Conservation (phyloP, 2,888 invertebrate species). For the Caenorhabditis sp. region DNA sequence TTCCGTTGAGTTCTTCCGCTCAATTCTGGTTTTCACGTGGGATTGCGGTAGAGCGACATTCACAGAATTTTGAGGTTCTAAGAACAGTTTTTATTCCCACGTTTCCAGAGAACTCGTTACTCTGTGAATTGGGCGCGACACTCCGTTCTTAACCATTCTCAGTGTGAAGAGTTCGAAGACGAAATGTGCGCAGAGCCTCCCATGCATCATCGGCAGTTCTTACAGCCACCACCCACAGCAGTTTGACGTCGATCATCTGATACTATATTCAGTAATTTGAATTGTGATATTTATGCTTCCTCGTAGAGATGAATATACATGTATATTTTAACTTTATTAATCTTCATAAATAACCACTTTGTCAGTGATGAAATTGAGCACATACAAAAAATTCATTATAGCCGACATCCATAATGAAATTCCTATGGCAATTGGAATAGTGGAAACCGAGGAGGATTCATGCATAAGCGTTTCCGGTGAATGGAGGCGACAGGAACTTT, state of each 20-base stretch:
- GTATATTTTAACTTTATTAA: neutral
- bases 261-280: too few species aligned
- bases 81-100: neutral
- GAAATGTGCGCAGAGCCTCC: slow-evolving; percentile 18
- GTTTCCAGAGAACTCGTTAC: slow-evolving; percentile 61
- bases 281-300: neutral
- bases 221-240: slow-evolving; percentile 48
- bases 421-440: slow-evolving; percentile 18
- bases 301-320: too few species aligned
- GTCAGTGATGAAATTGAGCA: slow-evolving; percentile 52
- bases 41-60: too few species aligned
- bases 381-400: slow-evolving; percentile 50
- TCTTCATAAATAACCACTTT: slow-evolving; percentile 49
- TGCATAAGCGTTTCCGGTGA: slow-evolving; percentile 16
- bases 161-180: slow-evolving; percentile 49
- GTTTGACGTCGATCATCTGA: too few species aligned
- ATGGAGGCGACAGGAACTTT: slow-evolving; percentile 33
- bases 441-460: too few species aligned
- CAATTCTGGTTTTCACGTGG: too few species aligned
- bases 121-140: slow-evolving; percentile 67
- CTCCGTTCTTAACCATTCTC: slow-evolving; percentile 59
- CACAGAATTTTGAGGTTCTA: too few species aligned
- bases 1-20: too few species aligned
- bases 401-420: slow-evolving; percentile 51
- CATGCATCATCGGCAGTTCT: slow-evolving; percentile 25